A percentile compares a stretch with the other conserved stretches of the same genome.
Conservation (phyloP, 2,113 vertebrate species). For the Podilymbus podiceps region DNA sequence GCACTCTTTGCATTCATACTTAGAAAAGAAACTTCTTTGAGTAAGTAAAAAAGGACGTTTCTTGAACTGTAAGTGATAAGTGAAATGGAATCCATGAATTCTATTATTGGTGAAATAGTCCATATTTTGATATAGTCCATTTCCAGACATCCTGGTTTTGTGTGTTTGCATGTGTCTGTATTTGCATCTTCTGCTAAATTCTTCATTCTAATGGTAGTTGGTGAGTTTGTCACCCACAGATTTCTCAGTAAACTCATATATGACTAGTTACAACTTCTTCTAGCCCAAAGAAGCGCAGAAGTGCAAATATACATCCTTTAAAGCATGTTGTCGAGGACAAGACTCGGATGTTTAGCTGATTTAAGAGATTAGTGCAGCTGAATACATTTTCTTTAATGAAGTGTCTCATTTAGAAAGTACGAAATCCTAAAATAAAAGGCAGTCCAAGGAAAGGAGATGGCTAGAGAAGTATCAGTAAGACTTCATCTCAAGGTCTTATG, state of each 20-base stretch:
- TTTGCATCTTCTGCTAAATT: not conserved
- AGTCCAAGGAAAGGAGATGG: not conserved
- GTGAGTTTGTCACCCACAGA: not conserved
- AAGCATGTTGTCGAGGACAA: fast-evolving
- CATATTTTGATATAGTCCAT: not conserved
- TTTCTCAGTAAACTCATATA: not conserved
- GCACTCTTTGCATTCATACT: not conserved
- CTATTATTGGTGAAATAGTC: not conserved
- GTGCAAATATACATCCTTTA: not conserved
- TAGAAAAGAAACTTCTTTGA: not conserved
- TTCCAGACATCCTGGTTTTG: not conserved
- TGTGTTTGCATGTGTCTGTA: not conserved
- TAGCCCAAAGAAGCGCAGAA: not conserved
- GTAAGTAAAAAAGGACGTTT: not conserved
- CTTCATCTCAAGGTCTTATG: not conserved
- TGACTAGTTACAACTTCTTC: not conserved
- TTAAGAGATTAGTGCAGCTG: not conserved
- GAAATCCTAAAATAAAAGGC: not conserved
- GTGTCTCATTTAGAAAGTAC: not conserved
- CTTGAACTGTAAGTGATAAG: not conserved
- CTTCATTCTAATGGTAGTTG: not conserved
- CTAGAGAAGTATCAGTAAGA: not conserved
- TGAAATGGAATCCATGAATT: not conserved
- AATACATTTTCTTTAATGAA: not conserved
- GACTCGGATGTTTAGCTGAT: not conserved